Evolutionary conservation across 1,140 invertebrate species (phyloP), one percentile per base, ranked within the genome.

Genomic region (Elymnias hypermnestra): DNA sequence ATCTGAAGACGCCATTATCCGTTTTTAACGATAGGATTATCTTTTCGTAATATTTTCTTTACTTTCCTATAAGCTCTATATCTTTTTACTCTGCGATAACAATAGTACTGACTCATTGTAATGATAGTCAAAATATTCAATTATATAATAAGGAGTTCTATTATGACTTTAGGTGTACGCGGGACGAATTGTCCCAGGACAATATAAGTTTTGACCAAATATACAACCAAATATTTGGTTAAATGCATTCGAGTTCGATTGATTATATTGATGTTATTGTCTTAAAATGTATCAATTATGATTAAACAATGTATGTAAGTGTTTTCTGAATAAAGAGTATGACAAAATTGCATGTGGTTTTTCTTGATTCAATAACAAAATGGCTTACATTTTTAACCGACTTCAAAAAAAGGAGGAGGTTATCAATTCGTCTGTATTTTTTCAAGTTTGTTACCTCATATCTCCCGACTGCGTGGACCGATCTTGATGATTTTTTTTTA

Each of bases 181-280:
- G 48, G 48, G 48, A 39, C 29, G 35, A 31, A 39, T 37, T 44
- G 47, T 17, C 48, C 48, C 48, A 44, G 39, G 48, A 51, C 48
- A 51, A 51, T 51, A 51, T 51, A 43, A 31, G 48, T 51, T 51
- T 49, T 33, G 48, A 51, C 48, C 48, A 51, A 51, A 44, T 51
- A 39, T 51, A 39, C 19, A 51, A 28, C 40, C 41, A 47, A 43
- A 44, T 38, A 39, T 51, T 51, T 51, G 48, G 48, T 51, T 43
- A 44, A 42, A 37, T n/a, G 40, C 36, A 44, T 37, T 38, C 14
- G 25, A 43, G 26, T 43, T 44, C 23, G 10, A 28, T 37, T 15
- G 7, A 44, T 43, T 38, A 38, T 51, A 51, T 44, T 51, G 41
- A 51, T 51, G 48, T 51, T 51, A 51, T 51, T 36, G 19, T 13